Percentiles rank a stretch among this genome's conserved stretches.
Conservation (phyloP, 2,888 invertebrate genomes). For the Agrilus mali region DNA sequence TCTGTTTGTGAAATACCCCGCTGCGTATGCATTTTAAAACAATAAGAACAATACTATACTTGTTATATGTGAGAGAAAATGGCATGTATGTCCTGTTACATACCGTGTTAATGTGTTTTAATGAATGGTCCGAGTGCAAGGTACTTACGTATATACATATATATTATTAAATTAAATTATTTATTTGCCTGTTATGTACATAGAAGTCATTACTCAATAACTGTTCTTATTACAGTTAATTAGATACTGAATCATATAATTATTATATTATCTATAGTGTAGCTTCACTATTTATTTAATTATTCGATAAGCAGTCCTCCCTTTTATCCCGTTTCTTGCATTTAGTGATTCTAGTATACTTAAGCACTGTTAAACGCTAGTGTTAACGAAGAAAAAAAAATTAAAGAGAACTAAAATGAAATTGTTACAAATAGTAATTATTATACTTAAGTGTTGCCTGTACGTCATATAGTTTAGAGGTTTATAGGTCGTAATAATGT, state of each 20-base stretch:
- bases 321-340: constrained; percentile 1
- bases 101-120: constrained; percentile 25
- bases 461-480: constrained; percentile 43
- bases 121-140: constrained; percentile 30
- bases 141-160: constrained; percentile 15
- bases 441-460: constrained; percentile 35
- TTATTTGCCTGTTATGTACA: constrained; percentile 25
- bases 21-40: no score
- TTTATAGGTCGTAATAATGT: constrained; percentile 24
- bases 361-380: constrained; percentile 27
- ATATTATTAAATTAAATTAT: constrained; percentile 13
- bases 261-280: no score
- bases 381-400: constrained; percentile 26
- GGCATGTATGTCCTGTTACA: constrained; percentile 19
- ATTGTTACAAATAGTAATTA: constrained; percentile 33
- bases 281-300: no score
- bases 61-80: constrained; percentile 17
- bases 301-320: no score
- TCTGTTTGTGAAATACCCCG: no score
- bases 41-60: constrained; percentile 24
- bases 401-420: constrained; percentile 23
- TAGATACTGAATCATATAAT: constrained; percentile 2
- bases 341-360: constrained; percentile 13
- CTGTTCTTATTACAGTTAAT: constrained; percentile 15
- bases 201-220: constrained; percentile 19